Percentiles rank a stretch among this genome's conserved stretches.
Evolutionary conservation across 1,140 invertebrate genomes (phyloP).

Genomic region (Periplaneta americana): DNA sequence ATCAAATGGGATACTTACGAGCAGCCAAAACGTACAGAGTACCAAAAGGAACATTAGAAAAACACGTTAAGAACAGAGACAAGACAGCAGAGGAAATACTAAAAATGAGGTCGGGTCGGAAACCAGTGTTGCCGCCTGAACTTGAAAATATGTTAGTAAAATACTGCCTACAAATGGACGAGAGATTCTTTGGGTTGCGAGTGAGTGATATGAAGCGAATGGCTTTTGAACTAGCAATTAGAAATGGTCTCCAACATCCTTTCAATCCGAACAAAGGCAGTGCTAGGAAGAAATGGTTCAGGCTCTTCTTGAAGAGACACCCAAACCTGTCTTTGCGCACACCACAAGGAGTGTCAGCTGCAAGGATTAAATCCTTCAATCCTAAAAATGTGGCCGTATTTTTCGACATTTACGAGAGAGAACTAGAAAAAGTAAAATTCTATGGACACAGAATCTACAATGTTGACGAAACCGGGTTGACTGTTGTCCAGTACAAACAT

Average conservation of each 20-base stretch:
- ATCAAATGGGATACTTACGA: too few relatives aligned
- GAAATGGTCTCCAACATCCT: conserved; percentile 20
- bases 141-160: conserved; percentile 23
- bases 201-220: conserved; percentile 21
- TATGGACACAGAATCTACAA: conserved; percentile 26
- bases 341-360: not conserved
- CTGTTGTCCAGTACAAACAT: conserved; percentile 20
- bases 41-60: too few relatives aligned
- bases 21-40: too few relatives aligned
- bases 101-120: too few relatives aligned
- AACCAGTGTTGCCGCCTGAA: conserved; percentile 23
- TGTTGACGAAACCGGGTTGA: conserved; percentile 26
- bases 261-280: not conserved
- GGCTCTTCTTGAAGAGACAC: not conserved
- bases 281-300: conserved; percentile 4
- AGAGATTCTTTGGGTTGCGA: conserved; percentile 25
- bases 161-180: conserved; percentile 24
- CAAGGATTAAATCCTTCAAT: not conserved
- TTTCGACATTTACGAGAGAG: not conserved
- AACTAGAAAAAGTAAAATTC: conserved; percentile 23
- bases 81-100: too few relatives aligned
- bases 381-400: not conserved
- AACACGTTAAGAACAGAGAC: too few relatives aligned
- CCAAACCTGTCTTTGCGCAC: not conserved
- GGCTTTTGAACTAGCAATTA: conserved; percentile 27